Evolutionary conservation across 2,888 invertebrate species (phyloP), one percentile per base, ranked within the genome.

Genomic region (Heliconius ethilla): DNA sequence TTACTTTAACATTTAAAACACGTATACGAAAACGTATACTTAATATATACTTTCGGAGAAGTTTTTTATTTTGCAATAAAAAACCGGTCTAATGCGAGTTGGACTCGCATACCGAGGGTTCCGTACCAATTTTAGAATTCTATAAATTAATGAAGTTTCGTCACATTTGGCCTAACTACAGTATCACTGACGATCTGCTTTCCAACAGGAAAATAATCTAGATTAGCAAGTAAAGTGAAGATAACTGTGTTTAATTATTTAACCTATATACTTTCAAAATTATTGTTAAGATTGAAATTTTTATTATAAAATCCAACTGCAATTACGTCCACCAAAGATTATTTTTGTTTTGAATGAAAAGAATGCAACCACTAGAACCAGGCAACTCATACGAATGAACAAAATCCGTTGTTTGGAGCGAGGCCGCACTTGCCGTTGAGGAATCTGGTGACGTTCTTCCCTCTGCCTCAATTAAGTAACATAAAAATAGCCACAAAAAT

Each of bases 401-500:
- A 74, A 78, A 81, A 82, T 78, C 29, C 65, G 75, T 81, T 37
- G 74, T 74, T 74, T 74, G 63, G 62, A 74, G 62, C 63, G 74
- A 62, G 74, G 63, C 40, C 63, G 74, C 74, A 65, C 74, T 74
- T 45, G 74, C 45, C 33, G 33, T n/a, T 33, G 79, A 65, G 70
- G 77, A 40, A 69, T 40, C 40, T 45, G 67, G 25, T 67, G 67
- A 67, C 69, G 25, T 69, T 40, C 40, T 40, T 40, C 40, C 13
- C 25, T 69, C 40, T 40, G 69, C 15, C 6, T 67, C 13, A 69
- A 69, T 69, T 69, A 40, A 69, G n/a, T 22, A 66, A 67, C 67
- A 69, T 22, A 69, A 15, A 69, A 45, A 69, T 25, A 25, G 6
- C 25, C 40, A 45, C 25, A 40, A 45, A 25, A 40, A 15, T 37